A percentile compares a stretch with the other conserved stretches of the same genome.
These are phyloP conservation scores for Erannis defoliaria DNA, from an alignment of 2,888 invertebrate genomes.

Conservation along the genomic window DNA sequence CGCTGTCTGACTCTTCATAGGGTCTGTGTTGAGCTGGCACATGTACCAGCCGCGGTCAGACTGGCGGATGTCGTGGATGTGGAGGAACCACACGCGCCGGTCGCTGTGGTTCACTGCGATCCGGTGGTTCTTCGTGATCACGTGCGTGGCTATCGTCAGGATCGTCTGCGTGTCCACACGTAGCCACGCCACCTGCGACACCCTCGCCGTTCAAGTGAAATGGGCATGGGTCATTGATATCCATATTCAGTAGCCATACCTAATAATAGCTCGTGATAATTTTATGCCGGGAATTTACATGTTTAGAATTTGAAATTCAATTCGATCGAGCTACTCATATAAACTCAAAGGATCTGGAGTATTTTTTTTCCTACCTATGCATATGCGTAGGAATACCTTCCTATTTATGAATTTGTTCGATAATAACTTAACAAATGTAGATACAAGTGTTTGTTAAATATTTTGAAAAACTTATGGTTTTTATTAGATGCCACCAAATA, in stretches of 20 bases:
- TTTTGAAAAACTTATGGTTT: too few relatives aligned
- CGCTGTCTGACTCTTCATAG: slow-evolving; percentile 96
- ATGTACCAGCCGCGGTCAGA: slow-evolving; percentile 96
- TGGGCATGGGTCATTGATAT: slow-evolving; percentile 4
- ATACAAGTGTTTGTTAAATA: too few relatives aligned
- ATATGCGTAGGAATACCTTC: too few relatives aligned
- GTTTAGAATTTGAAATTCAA: slow-evolving; percentile 6
- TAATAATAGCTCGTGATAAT: slow-evolving; percentile 2
- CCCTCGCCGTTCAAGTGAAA: not conserved
- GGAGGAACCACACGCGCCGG: slow-evolving; percentile 94
- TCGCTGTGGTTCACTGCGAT: slow-evolving; percentile 95
- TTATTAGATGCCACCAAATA: too few relatives aligned
- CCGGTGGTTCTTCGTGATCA: slow-evolving; percentile 96
- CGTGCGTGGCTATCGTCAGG: slow-evolving; percentile 95
- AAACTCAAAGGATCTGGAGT: too few relatives aligned
- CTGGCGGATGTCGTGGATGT: slow-evolving; percentile 94
- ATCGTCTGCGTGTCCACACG: slow-evolving; percentile 97
- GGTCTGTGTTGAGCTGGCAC: slow-evolving; percentile 97
- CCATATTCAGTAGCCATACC: slow-evolving; percentile 6
- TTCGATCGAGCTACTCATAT: not conserved
- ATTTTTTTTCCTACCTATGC: too few relatives aligned
- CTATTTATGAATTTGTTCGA: too few relatives aligned
- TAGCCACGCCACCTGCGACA: slow-evolving; percentile 93
- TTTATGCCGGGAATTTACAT: slow-evolving; percentile 1
- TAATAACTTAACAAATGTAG: too few relatives aligned